Evolutionary conservation across 2,888 invertebrate species (phyloP).

Genomic region (Margaritifera margaritifera): DNA sequence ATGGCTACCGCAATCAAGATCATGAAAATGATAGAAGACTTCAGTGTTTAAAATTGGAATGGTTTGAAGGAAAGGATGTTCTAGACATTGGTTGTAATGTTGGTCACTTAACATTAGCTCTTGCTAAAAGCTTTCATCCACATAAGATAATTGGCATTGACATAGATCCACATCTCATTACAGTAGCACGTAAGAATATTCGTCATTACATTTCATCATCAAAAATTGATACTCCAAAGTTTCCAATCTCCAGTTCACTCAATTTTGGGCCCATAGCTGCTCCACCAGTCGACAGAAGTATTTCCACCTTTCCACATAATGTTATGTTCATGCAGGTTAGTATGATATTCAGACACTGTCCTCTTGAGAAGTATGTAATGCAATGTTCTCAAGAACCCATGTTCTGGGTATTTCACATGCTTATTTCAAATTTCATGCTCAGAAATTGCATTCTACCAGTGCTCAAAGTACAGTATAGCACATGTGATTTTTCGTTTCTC

Average conservation of each 20-base stretch:
- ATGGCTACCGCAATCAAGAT: conserved; percentile 92
- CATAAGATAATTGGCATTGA: conserved; percentile 92
- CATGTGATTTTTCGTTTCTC: no score
- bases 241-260: conserved; percentile 91
- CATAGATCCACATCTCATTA: conserved; percentile 90
- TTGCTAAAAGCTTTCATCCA: conserved; percentile 90
- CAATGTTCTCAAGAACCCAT: no score
- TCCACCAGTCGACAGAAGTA: conserved; percentile 50
- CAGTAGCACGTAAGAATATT: conserved; percentile 83
- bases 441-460: no score
- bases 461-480: no score
- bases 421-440: no score
- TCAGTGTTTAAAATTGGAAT: conserved; percentile 85
- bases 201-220: conserved; percentile 78
- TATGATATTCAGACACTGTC: no score
- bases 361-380: no score
- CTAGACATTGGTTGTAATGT: conserved; percentile 98
- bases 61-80: conserved; percentile 92
- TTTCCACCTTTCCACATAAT: conserved; percentile 85
- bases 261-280: conserved; percentile 85
- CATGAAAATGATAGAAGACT: conserved; percentile 85
- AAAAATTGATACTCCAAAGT: conserved; percentile 73
- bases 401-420: no score
- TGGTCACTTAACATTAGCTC: conserved; percentile 92
- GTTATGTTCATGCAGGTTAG: conserved; percentile 89